Conservation (phyloP, 2,797 vertebrate genomes). For the Tokudaia tokunoshimensis region DNA sequence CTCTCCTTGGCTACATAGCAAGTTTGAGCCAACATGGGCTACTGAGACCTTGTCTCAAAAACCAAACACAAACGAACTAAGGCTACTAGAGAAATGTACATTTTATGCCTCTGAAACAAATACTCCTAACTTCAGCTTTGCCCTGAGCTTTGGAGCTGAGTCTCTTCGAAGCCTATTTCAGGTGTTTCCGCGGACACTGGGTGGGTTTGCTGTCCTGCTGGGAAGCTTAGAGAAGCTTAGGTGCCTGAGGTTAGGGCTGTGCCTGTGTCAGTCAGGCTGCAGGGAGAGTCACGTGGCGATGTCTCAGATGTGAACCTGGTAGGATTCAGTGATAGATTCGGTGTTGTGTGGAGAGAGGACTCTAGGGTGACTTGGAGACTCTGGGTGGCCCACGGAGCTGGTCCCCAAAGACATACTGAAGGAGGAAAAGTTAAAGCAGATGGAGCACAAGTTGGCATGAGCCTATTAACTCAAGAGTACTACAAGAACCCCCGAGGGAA, state of each 20-base stretch:
- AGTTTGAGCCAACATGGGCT: background rate
- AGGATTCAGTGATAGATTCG: background rate
- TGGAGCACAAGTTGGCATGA: background rate
- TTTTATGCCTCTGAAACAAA: background rate
- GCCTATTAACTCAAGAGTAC: background rate
- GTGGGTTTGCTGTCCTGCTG: background rate
- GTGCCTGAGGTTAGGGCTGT: background rate
- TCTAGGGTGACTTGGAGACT: background rate
- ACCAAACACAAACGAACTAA: background rate
- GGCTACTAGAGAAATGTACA: background rate
- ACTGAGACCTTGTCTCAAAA: background rate
- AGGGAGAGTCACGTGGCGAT: background rate
- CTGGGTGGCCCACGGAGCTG: background rate
- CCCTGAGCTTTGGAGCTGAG: background rate
- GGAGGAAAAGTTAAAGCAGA: background rate
- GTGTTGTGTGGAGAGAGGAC: background rate
- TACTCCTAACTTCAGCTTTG: constrained; percentile 33
- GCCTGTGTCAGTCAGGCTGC: background rate
- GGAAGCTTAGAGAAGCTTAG: background rate
- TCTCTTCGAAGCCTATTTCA: background rate
- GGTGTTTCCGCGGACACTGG: background rate
- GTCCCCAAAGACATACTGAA: background rate
- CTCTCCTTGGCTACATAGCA: background rate
- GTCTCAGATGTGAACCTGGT: background rate
- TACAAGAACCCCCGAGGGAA: background rate